phyloP scores from a whole-genome alignment of 1,140 invertebrate genomes.

The Microplitis demolitor region DNA sequence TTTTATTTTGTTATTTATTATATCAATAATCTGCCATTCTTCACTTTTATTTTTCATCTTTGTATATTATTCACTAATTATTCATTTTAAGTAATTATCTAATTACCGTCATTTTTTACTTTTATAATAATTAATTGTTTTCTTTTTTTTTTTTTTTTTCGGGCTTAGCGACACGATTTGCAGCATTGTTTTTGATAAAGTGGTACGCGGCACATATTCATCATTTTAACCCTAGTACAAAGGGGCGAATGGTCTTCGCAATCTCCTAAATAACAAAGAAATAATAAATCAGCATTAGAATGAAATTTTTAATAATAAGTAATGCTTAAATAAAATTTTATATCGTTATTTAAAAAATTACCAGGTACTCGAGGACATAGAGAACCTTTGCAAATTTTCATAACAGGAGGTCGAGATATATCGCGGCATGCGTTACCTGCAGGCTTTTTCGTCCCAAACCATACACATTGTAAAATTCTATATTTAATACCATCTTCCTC shows the following conservation, averaged over 20 bases:
- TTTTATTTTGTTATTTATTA: neutral
- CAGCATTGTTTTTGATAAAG: constrained; percentile 85
- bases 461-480: constrained; percentile 85
- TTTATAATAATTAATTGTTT: neutral
- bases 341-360: constrained; percentile 34
- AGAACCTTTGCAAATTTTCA: constrained; percentile 74
- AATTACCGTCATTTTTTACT: neutral
- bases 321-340: neutral
- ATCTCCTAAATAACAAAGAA: constrained; percentile 55
- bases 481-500: constrained; percentile 77
- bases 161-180: constrained; percentile 68
- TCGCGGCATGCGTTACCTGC: constrained; percentile 82
- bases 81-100: neutral
- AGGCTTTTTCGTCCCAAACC: constrained; percentile 80
- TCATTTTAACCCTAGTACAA: constrained; percentile 78
- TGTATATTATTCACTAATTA: no score
- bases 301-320: neutral
- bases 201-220: constrained; percentile 82
- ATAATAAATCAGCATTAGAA: neutral
- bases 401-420: constrained; percentile 73
- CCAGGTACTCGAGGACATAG: constrained; percentile 63
- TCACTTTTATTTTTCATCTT: neutral
- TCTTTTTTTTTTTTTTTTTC: neutral
- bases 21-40: neutral
- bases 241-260: constrained; percentile 80